A percentile compares a stretch with the other conserved stretches of the same genome.
Conservation (phyloP, 2,888 invertebrate genomes). For the Pammene aurita region DNA sequence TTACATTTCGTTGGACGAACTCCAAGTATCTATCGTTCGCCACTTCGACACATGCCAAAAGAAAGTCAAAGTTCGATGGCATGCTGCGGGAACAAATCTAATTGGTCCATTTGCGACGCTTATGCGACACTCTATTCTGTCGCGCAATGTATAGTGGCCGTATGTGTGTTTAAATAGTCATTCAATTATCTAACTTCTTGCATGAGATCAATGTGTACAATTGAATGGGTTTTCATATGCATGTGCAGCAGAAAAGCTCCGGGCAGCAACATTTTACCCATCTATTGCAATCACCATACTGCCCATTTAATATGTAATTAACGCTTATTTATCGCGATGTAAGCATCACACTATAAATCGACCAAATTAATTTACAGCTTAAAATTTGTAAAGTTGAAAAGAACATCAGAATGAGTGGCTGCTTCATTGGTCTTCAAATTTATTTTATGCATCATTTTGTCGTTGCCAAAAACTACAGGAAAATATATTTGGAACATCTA, state of each 20-base stretch:
- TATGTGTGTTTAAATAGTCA: not conserved
- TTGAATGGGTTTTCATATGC: not conserved
- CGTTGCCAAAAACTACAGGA: conserved; percentile 3
- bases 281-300: not conserved
- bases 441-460: not conserved
- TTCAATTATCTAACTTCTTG: not conserved
- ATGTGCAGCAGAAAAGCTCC: not conserved
- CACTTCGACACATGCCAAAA: conserved; percentile 68
- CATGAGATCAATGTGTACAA: not conserved
- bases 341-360: conserved; percentile 31
- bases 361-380: conserved; percentile 21
- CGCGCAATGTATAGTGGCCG: not conserved
- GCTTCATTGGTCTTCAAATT: conserved; percentile 4
- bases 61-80: conserved; percentile 80
- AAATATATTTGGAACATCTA: not conserved
- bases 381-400: conserved; percentile 8
- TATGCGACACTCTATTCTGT: conserved; percentile 12
- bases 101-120: conserved; percentile 30
- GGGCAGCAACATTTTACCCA: conserved; percentile 13
- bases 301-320: conserved; percentile 23
- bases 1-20: conserved; percentile 70
- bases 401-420: not conserved
- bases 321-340: conserved; percentile 28
- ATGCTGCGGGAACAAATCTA: conserved; percentile 44
- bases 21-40: conserved; percentile 67